phyloP scores from a whole-genome alignment of 2,888 invertebrate species.

The Dasysyrphus albostriatus region DNA sequence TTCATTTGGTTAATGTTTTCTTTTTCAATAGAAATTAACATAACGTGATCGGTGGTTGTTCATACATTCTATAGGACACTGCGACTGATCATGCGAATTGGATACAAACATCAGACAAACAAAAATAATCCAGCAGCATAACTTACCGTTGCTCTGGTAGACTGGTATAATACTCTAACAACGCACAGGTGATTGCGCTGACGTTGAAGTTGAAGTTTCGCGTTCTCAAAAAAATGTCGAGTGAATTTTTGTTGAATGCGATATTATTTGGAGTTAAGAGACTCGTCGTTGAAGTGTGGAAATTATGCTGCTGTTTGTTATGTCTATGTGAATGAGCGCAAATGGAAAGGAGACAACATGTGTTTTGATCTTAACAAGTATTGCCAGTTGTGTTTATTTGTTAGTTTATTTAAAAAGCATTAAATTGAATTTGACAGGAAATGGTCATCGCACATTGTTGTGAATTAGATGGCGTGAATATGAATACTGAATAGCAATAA shows the following conservation, averaged over 20 bases:
- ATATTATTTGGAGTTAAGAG: not conserved
- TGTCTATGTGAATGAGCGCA: constrained; percentile 23
- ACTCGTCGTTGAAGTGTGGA: constrained; percentile 19
- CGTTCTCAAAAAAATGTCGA: constrained; percentile 35
- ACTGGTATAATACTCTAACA: constrained; percentile 3
- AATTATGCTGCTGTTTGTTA: constrained; percentile 21
- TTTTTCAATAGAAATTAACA: constrained; percentile 63
- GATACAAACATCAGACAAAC: constrained; percentile 51
- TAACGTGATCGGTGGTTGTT: constrained; percentile 68
- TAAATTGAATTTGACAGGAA: constrained; percentile 37
- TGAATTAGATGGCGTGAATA: constrained; percentile 2
- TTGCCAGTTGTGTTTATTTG: constrained; percentile 56
- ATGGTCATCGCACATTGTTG: constrained; percentile 13
- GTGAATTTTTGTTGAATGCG: constrained; percentile 47
- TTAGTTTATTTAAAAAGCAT: constrained; percentile 28
- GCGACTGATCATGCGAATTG: constrained; percentile 68
- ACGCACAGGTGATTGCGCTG: constrained; percentile 69
- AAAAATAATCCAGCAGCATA: constrained; percentile 53
- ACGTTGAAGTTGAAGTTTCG: constrained; percentile 40
- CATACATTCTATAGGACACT: not conserved
- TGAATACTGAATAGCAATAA: not conserved
- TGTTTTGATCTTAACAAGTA: constrained; percentile 26
- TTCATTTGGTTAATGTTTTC: constrained; percentile 36
- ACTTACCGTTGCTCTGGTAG: constrained; percentile 67
- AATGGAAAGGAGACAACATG: constrained; percentile 16